phyloP scores from a whole-genome alignment of 1,140 invertebrate genomes.

The Galleria mellonella region DNA sequence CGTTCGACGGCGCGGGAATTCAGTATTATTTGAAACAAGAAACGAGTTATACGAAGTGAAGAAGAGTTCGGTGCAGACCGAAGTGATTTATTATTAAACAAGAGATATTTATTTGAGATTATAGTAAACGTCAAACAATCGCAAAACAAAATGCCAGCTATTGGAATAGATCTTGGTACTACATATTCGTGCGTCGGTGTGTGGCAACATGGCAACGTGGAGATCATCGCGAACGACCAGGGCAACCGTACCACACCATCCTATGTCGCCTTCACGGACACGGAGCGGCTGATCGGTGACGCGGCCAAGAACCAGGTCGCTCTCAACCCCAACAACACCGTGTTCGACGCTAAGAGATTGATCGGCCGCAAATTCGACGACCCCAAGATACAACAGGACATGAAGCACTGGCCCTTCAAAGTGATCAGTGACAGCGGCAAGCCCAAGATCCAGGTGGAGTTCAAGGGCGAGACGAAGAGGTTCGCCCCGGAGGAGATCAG shows the following conservation, averaged over 20 bases:
- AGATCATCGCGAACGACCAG: slow-evolving; percentile 6
- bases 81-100: slow-evolving; percentile 15
- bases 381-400: slow-evolving; percentile 5
- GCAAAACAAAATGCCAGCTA: slow-evolving; percentile 4
- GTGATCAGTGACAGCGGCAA: slow-evolving; percentile 4
- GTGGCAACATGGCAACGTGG: slow-evolving; percentile 6
- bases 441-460: slow-evolving; percentile 79
- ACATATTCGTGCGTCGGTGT: slow-evolving; percentile 6
- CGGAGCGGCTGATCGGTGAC: slow-evolving; percentile 3
- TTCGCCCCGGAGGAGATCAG: slow-evolving; percentile 41
- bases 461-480: slow-evolving; percentile 57
- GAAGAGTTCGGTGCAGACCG: slow-evolving; percentile 36
- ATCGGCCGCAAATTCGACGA: slow-evolving; percentile 81
- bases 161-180: slow-evolving; percentile 7
- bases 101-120: slow-evolving; percentile 3
- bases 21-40: slow-evolving; percentile 54
- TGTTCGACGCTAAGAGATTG: slow-evolving; percentile 63
- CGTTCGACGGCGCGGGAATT: slow-evolving; percentile 31
- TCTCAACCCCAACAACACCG: slow-evolving; percentile 6
- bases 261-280: slow-evolving; percentile 5
- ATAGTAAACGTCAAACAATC: no score
- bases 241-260: slow-evolving; percentile 5
- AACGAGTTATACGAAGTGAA: slow-evolving; percentile 28
- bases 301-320: slow-evolving; percentile 6
- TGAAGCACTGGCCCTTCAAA: slow-evolving; percentile 6